Percentiles rank a stretch among this genome's conserved stretches.
Evolutionary conservation across 2,797 vertebrate genomes (phyloP).

Genomic region (Paratrypauchen microcephalus): DNA sequence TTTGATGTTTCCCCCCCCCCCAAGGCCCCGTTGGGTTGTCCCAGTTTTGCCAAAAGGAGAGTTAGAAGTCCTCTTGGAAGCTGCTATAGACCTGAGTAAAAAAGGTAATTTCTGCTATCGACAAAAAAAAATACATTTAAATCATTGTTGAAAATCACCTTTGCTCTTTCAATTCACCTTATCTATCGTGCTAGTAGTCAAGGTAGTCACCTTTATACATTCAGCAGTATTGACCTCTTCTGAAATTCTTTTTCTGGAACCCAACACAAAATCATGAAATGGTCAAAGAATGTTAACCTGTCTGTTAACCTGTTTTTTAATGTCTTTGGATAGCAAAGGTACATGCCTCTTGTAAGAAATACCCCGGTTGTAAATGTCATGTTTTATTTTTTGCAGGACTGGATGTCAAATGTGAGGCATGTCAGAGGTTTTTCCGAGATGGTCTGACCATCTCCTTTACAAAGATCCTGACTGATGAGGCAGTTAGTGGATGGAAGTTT

Average conservation of each 20-base stretch:
- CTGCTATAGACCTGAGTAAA: slow-evolving; percentile 99
- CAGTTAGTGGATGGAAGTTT: slow-evolving; percentile 99
- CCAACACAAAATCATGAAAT: not conserved
- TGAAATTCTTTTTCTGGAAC: not conserved
- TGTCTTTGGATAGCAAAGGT: not conserved
- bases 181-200: no score
- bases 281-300: not conserved
- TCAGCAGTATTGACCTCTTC: not conserved
- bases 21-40: slow-evolving; percentile 99
- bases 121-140: not conserved
- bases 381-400: slow-evolving; percentile 80
- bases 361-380: not conserved
- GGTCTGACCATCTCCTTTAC: slow-evolving; percentile 99
- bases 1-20: slow-evolving; percentile 15
- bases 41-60: slow-evolving; percentile 99
- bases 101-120: slow-evolving; percentile 83
- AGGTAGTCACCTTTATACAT: not conserved
- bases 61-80: slow-evolving; percentile 99
- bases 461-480: slow-evolving; percentile 99
- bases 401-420: slow-evolving; percentile 99
- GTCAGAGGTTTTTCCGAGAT: slow-evolving; percentile 99
- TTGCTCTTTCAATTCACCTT: not conserved
- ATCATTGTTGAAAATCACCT: not conserved
- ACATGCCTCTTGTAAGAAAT: not conserved
- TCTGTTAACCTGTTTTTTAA: not conserved